Evolutionary conservation across 2,797 vertebrate genomes (phyloP).

Genomic region (Pangasius mekongensis): DNA sequence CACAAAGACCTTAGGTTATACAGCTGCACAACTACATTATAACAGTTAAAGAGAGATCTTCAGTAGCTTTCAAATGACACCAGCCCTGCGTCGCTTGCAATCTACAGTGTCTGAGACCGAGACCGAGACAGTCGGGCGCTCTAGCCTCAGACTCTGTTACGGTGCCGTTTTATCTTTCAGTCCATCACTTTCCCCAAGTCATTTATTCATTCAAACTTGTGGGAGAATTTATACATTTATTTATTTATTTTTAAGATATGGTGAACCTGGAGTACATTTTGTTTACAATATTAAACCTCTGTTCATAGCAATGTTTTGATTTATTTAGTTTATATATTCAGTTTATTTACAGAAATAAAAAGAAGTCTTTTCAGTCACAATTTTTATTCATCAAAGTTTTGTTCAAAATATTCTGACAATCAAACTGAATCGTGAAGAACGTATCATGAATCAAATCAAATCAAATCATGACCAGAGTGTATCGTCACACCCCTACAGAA

Average conservation of each 20-base stretch:
- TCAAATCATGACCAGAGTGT: not conserved
- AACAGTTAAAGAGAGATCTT: not conserved
- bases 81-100: not conserved
- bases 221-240: not conserved
- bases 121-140: accelerated
- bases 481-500: not conserved
- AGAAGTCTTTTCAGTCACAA: not conserved
- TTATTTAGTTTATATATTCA: too few species aligned
- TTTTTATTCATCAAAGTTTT: too few species aligned
- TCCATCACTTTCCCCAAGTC: too few species aligned
- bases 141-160: too few species aligned
- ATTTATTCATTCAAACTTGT: not conserved
- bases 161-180: not conserved
- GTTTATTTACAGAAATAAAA: not conserved
- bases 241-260: not conserved
- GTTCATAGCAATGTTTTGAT: not conserved
- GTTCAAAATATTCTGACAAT: not conserved
- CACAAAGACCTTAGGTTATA: not conserved
- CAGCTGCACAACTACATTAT: not conserved
- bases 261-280: not conserved
- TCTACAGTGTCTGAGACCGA: not conserved
- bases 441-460: not conserved
- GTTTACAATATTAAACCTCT: not conserved
- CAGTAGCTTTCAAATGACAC: not conserved
- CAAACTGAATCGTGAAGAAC: not conserved